Base-by-base conservation (phyloP, 2,797 vertebrate genomes). In the Epinephelus malabaricus region DNA sequence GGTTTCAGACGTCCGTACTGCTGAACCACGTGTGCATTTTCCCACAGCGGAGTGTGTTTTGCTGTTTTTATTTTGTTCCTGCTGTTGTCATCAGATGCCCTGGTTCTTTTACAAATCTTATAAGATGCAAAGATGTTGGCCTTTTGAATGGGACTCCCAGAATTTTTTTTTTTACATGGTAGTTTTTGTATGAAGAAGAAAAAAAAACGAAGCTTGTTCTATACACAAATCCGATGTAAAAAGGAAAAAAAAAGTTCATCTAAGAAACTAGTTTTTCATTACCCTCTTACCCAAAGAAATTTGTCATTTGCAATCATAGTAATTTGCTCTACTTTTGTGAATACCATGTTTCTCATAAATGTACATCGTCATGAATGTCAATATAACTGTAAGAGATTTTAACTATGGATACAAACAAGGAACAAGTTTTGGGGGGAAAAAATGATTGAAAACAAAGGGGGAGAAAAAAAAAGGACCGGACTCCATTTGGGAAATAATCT, bases 361-460 rank as follows among this genome's bases (percentile, higher is more conserved):
- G 93, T 95, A 92, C 94, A 96, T 97, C 91, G 80, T 95, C 92
- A 91, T 95, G 95, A 96, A 97, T 97, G 95, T 97, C 96, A 94
- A 93, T 96, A 95, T 91, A 94, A 95, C 94, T 96, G 96, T 93
- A 94, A 92, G 91, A 93, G 92, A 91, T 89, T 92, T 92, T 88
- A 92, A 92, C 69, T 86, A 91, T 87, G 87, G 90, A 90, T 86
- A 89, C 85, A 92, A 89, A 92, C 86, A 72, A 91, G 87, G 90
- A 95, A 91, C 89, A 86, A 30, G 69, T 88, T 90, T 79, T 79
- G 46, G 56, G 71, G 77, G 61, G 45, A 46, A 68, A 70, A 82
- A 46, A 92, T 79, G 89, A 92, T 83, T 88, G 84, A 90, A 90
- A 92, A 92, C 55, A 75, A 83, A 84, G 19, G 54, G 34, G 73